Base-by-base conservation (phyloP, 1,140 invertebrate genomes). In the Portunus trituberculatus region DNA sequence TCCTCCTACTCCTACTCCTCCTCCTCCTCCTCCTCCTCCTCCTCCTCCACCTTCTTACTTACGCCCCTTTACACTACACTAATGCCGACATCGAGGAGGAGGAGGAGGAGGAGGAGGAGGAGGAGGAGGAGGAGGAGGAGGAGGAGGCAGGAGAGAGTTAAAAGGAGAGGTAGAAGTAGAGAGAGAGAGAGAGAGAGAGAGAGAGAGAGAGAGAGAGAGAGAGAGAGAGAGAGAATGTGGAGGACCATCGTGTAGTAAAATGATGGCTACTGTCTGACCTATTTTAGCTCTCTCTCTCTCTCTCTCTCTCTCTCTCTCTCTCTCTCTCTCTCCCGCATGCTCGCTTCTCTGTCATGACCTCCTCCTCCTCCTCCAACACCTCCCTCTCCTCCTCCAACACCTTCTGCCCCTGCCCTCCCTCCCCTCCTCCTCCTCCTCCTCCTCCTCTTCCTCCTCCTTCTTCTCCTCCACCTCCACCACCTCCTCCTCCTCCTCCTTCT, bases 121-220 rank as follows among this genome's bases (percentile, higher is more conserved):
- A 28, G 31, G 45, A 87, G 31, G 31, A 25, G n/a, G 31, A 39
- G 45, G 31, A 32, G 29, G 86, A n/a, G n/a, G 25, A 28, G 20
- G 31, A 46, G 31, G 14, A 28, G 29, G 25, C 0, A 20, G n/a
- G 25, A 12, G 86, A n/a, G 25, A 10, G 10, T 2, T 1, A n/a
- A 28, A 12, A 46, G 31, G 45, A n/a, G 25, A 12, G 29, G 31
- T 2, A 87, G 8, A 12, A 28, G 25, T 0, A 46, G 86, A 2
- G 86, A 46, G 45, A 32, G 83, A 86, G 83, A 32, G 31, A n/a
- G 45, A 25, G 31, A 46, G 45, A n/a, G 86, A 32, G 86, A 32
- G 31, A 87, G 31, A 46, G 31, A 87, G 45, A 87, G 45, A 46
- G 31, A 87, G 86, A 39, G 45, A 87, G 45, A 87, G 45, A 87